Percentiles rank a stretch among this genome's conserved stretches.
phyloP scores from a whole-genome alignment of 2,888 invertebrate species.

The Germaria angustata region DNA sequence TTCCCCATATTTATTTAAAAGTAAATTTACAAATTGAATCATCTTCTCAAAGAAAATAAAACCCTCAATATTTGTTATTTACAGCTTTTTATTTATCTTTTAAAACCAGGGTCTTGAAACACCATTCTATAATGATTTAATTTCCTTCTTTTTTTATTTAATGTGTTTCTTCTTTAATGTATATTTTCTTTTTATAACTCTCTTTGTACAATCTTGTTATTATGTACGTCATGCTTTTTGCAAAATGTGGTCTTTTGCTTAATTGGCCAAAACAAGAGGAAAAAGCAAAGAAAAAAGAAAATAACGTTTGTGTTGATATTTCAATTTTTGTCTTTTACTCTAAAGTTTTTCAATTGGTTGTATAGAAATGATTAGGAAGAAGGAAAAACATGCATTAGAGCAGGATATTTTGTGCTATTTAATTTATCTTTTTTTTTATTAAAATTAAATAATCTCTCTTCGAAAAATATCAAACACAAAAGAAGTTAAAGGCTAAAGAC shows the following conservation, averaged over 20 bases:
- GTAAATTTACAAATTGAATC: too few species aligned
- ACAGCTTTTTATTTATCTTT: too few species aligned
- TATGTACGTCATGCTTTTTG: conserved; percentile 56
- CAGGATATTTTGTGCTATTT: conserved; percentile 29
- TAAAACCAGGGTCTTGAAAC: not conserved
- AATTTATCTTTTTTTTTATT: conserved; percentile 47
- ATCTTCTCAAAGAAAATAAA: too few species aligned
- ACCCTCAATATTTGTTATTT: too few species aligned
- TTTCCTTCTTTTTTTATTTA: too few species aligned
- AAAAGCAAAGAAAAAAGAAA: not conserved
- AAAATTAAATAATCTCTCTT: conserved; percentile 35
- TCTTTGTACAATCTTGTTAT: conserved; percentile 50
- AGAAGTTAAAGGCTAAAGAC: not conserved
- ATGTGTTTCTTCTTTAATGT: not conserved
- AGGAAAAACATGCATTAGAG: not conserved
- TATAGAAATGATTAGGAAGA: not conserved
- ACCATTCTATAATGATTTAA: too few species aligned
- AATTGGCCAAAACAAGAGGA: conserved; percentile 59
- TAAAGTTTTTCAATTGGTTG: conserved; percentile 13
- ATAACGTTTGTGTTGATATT: conserved; percentile 17
- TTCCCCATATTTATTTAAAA: too few species aligned
- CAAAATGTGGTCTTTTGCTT: conserved; percentile 59
- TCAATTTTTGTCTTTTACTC: conserved; percentile 3
- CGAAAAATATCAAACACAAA: not conserved
- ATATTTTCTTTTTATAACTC: not conserved